These are phyloP conservation scores for Tetragnatha montana DNA, from an alignment of 2,888 invertebrate genomes.

Conservation along the genomic window DNA sequence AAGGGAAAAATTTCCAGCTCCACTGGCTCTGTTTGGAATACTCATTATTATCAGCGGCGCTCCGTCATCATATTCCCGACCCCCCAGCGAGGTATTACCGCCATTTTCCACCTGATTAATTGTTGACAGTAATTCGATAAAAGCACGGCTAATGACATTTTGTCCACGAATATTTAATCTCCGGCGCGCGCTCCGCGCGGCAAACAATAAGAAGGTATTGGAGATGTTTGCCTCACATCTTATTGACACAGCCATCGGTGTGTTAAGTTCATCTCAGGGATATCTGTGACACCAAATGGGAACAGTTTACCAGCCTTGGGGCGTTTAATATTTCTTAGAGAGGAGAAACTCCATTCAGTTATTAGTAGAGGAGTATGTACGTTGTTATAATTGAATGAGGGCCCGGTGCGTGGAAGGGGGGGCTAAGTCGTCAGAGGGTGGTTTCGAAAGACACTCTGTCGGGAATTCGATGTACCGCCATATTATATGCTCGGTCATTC, in stretches of 20 bases:
- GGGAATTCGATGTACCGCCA: no score
- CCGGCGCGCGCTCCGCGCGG: background rate
- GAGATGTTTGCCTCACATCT: background rate
- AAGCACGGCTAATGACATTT: constrained; percentile 9
- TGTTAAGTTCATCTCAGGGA: background rate
- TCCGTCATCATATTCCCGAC: background rate
- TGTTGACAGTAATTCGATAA: constrained; percentile 18
- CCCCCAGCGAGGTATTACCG: background rate
- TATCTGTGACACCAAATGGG: background rate
- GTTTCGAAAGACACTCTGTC: background rate
- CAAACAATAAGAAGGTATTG: background rate
- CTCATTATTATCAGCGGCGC: background rate
- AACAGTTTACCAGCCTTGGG: constrained; percentile 4
- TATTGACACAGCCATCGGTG: background rate
- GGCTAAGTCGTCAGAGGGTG: background rate
- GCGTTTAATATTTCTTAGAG: constrained; percentile 3
- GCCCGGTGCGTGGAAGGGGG: background rate
- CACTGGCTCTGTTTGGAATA: background rate
- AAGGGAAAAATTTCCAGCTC: background rate
- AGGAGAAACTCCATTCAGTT: background rate
- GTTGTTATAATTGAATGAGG: background rate
- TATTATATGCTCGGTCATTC: no score
- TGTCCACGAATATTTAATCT: constrained; percentile 14
- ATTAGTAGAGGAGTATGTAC: background rate
- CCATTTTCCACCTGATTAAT: constrained; percentile 5